Evolutionary conservation across 2,797 vertebrate genomes (phyloP).

Genomic region (Remorina albescens): DNA sequence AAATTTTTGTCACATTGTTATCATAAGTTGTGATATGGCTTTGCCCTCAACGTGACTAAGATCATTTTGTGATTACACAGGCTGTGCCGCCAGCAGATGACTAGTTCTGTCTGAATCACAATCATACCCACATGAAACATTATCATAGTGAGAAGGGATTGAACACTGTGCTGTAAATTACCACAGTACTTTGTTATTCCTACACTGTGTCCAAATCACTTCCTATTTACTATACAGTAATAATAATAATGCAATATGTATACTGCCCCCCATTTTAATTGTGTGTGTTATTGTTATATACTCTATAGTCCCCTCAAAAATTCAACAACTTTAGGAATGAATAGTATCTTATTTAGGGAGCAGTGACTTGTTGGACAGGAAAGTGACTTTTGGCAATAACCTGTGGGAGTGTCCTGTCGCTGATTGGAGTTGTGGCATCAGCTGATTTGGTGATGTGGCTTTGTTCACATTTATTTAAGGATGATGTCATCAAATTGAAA

Average conservation of each 20-base stretch:
- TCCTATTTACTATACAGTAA: too few species aligned
- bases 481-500: conserved; percentile 33
- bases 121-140: not conserved
- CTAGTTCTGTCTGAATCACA: not conserved
- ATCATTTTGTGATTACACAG: not conserved
- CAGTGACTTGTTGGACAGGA: not conserved
- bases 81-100: conserved; percentile 1
- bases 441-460: conserved; percentile 15
- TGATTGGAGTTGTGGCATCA: conserved; percentile 10
- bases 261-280: too few species aligned
- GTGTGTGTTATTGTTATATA: too few species aligned
- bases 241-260: too few species aligned
- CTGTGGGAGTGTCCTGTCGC: not conserved
- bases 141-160: not conserved
- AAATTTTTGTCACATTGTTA: not conserved
- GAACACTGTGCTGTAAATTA: not conserved
- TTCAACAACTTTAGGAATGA: not conserved
- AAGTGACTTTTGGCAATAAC: too few species aligned
- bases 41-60: not conserved
- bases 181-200: not conserved
- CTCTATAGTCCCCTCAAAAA: not conserved
- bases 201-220: too few species aligned
- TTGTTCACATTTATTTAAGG: conserved; percentile 35
- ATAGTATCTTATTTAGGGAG: not conserved
- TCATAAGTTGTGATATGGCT: not conserved